Base-by-base conservation (phyloP, 2,113 vertebrate genomes). In the Cyphomyrus discorhynchus region DNA sequence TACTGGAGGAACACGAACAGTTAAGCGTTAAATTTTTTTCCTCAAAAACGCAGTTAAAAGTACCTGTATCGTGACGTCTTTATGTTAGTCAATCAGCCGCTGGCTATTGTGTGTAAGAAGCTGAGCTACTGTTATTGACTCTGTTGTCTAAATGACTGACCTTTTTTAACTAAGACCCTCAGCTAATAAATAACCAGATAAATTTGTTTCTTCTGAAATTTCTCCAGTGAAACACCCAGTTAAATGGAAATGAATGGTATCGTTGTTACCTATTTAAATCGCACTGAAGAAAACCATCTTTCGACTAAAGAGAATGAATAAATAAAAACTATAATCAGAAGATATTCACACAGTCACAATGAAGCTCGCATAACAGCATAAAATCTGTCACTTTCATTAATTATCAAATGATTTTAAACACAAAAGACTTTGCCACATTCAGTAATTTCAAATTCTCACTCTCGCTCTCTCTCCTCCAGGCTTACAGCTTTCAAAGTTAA, bases 401-500 rank as follows among this genome's bases (percentile, higher is more conserved):
- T 85, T 52, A 45, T 80, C 5, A 89, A 7, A 53, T 49, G 49
- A 39, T 53, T 53, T 87, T 87, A 86, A 21, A 58, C 45, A 77
- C 3, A 77, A 62, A 88, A 45, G 46, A 89, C 47, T 89, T 13
- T n/a, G 56, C 50, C 35, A 8, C 10, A n/a, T 42, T 46, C 45
- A n/a, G n/a, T 50, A 35, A 86, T 49, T 47, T 27, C 10, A 21
- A 17, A 10, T 46, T 31, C 62, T 88, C 21, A 6, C 53, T 8
- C 35, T 47, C 1, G 7, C 39, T 46, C 27, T 56, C 6, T 89
- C 50, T 66, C n/a, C 45, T 88, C 77, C 92, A 97, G 97, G 94
- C 96, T 97, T 92, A 91, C 95, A 92, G 91, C 53, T 0, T 98
- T 97, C 94, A 96, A 97, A 96, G 95, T 97, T 92, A 96, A 95